These are phyloP conservation scores for Leptinotarsa undecemlineata DNA, from an alignment of 1,140 invertebrate species.

Conservation along the genomic window DNA sequence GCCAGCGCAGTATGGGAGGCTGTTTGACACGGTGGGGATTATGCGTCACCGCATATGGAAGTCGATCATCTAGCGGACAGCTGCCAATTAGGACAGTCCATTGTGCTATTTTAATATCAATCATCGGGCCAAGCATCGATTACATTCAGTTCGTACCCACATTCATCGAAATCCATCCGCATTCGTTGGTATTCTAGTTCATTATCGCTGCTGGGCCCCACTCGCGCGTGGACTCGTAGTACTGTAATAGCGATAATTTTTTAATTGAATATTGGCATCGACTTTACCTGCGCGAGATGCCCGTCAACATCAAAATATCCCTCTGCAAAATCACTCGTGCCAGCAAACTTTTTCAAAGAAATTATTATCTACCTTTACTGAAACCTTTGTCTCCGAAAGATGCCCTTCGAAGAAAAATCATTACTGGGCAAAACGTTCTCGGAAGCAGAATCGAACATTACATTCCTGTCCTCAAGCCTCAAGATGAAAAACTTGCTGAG, in stretches of 20 bases:
- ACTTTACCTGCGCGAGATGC: conserved; percentile 36
- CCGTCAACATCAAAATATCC: conserved; percentile 60
- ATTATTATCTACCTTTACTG: conserved; percentile 80
- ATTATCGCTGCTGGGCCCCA: conserved; percentile 34
- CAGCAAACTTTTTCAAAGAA: conserved; percentile 77
- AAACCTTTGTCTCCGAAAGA: conserved; percentile 80
- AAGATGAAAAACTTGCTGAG: conserved; percentile 49
- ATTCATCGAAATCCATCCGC: conserved; percentile 29
- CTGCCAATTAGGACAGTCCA: conserved; percentile 42
- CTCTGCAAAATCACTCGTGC: conserved; percentile 80
- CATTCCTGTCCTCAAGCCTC: conserved; percentile 67
- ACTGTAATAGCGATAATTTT: conserved; percentile 11
- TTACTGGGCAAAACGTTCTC: conserved; percentile 57
- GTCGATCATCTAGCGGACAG: conserved; percentile 46
- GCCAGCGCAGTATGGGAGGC: conserved; percentile 45
- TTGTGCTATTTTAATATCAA: conserved; percentile 40
- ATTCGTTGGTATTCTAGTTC: conserved; percentile 40
- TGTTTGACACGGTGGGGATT: conserved; percentile 53
- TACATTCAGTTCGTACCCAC: conserved; percentile 34
- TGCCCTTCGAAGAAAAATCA: conserved; percentile 63
- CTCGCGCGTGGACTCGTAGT: conserved; percentile 25
- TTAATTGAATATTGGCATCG: not conserved
- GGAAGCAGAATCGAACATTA: conserved; percentile 62
- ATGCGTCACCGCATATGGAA: conserved; percentile 51
- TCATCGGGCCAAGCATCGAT: conserved; percentile 43